A percentile compares a stretch with the other conserved stretches of the same genome.
Conservation (phyloP, 2,797 vertebrate genomes). For the Potorous gilbertii region DNA sequence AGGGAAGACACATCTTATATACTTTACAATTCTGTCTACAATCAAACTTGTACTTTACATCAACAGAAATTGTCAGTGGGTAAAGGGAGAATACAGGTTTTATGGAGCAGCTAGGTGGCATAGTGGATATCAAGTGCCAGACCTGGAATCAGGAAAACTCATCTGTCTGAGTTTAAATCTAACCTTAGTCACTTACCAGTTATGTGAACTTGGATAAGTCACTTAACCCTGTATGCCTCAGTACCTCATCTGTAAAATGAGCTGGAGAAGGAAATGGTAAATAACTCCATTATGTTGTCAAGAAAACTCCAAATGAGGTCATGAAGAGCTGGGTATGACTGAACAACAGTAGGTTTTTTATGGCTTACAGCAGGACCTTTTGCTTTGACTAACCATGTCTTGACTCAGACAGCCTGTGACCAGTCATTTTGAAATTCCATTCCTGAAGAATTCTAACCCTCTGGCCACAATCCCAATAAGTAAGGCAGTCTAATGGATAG, state of each 20-base stretch:
- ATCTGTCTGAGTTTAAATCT: neutral
- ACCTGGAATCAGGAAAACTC: no score
- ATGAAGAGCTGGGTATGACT: neutral
- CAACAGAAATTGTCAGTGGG: neutral
- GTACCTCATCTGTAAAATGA: neutral
- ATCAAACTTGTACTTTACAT: neutral
- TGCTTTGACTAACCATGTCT: neutral
- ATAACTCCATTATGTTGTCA: neutral
- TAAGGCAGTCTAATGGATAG: neutral
- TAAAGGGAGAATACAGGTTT: no score
- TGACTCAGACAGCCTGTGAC: neutral
- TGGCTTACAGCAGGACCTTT: neutral
- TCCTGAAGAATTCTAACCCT: neutral
- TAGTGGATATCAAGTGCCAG: no score
- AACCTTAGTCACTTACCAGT: slow-evolving; percentile 12
- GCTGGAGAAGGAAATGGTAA: neutral
- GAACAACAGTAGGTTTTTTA: neutral
- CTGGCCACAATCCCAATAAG: neutral
- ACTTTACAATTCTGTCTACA: slow-evolving; percentile 26
- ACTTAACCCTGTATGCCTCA: neutral
- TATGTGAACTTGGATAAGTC: no score
- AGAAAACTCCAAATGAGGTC: neutral
- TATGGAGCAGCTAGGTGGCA: no score
- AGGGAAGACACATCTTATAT: neutral
- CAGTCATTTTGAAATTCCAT: neutral